Base-by-base conservation (phyloP, 2,113 vertebrate genomes). In the Calypte anna region DNA sequence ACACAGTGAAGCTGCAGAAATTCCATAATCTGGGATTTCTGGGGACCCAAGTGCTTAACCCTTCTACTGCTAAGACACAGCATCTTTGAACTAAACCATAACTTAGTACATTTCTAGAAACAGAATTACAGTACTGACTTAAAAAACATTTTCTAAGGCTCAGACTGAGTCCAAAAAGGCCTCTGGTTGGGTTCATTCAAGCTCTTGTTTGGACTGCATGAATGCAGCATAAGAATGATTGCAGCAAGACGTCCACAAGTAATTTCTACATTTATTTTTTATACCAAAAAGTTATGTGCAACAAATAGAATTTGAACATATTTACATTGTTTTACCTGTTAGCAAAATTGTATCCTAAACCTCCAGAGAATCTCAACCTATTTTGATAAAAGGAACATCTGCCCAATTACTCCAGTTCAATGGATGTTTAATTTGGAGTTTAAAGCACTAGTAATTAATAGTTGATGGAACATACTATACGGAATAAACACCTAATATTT, bases 271-370 rank as follows among this genome's bases (percentile, higher is more conserved):
- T 98, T 98, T 98, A 98, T 98, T 55, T 55, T 95, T 98, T 97
- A 98, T 98, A 98, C 97, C 98, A 98, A 98, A 96, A 97, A 97
- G 95, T 98, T 98, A 98, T 98, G 97, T 98, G 98, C 98, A 98
- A 98, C 98, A 98, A 98, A 98, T 97, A 98, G 98, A 98, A 97
- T 97, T 98, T 97, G 13, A 98, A 98, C 98, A 98, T 98, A 98
- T 98, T 98, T 98, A 98, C 98, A 98, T 75, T 91, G 78, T 93
- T 98, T 97, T 87, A 96, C 94, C 95, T 96, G 91, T 98, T 97
- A 98, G 97, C 97, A 98, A 98, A 98, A 98, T 55, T 91, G 94
- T 96, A 94, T 95, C 95, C 98, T 97, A 96, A 97, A 96, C 94
- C 88, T 98, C 95, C 92, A 95, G 94, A 96, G 97, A 96, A 94